Conservation (phyloP, 1,140 invertebrate genomes). For the Pseudoatta argentina region DNA sequence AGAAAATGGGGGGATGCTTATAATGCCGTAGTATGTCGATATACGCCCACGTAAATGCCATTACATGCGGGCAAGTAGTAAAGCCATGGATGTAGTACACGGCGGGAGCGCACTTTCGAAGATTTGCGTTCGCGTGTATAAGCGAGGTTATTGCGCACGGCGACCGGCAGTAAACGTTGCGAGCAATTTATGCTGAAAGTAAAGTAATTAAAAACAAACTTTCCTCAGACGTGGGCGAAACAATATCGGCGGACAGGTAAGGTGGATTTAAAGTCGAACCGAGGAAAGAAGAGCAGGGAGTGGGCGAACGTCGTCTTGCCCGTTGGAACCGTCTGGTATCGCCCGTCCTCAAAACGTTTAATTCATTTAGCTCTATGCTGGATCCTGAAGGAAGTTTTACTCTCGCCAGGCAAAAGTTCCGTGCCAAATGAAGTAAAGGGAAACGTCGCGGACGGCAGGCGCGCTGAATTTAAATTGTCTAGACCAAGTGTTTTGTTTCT, state of each 20-base stretch:
- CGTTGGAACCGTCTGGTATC: slow-evolving; percentile 29
- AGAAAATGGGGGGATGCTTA: not conserved
- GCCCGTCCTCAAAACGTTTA: slow-evolving; percentile 46
- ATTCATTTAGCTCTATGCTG: slow-evolving; percentile 46
- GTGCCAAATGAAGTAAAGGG: slow-evolving; percentile 52
- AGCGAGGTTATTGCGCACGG: slow-evolving; percentile 42
- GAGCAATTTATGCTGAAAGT: slow-evolving; percentile 58
- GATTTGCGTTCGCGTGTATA: slow-evolving; percentile 43
- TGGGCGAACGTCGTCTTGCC: slow-evolving; percentile 9
- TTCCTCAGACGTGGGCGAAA: slow-evolving; percentile 30
- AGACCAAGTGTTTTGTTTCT: slow-evolving; percentile 13
- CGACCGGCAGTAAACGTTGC: slow-evolving; percentile 45
- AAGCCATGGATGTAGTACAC: slow-evolving; percentile 13
- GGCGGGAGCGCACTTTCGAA: slow-evolving; percentile 19
- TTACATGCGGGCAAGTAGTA: slow-evolving; percentile 37
- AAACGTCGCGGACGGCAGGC: slow-evolving; percentile 24
- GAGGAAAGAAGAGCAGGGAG: not conserved
- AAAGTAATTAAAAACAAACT: slow-evolving; percentile 65
- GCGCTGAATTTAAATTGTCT: slow-evolving; percentile 53
- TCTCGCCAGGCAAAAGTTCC: slow-evolving; percentile 35
- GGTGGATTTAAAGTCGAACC: slow-evolving; percentile 39
- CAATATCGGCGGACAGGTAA: slow-evolving; percentile 55
- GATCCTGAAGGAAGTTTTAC: slow-evolving; percentile 42
- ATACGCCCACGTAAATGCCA: not conserved
- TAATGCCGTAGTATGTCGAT: slow-evolving; percentile 22